These are phyloP conservation scores for Platycercus adscitus DNA, from an alignment of 2,113 vertebrate species.

Conservation along the genomic window DNA sequence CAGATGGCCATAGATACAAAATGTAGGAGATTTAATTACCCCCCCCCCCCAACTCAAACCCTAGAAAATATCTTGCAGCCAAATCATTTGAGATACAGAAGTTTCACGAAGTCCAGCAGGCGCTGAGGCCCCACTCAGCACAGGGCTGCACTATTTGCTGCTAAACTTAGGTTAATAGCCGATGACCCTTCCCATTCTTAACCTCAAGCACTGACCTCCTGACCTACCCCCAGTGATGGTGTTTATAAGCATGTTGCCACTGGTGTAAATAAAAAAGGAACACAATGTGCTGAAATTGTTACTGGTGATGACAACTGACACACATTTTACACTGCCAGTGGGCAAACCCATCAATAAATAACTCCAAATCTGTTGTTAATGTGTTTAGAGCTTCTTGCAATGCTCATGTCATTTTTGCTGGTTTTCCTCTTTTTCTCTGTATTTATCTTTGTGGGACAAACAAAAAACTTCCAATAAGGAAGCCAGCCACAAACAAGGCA, in stretches of 20 bases:
- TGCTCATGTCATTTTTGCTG: not conserved
- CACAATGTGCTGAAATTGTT: constrained; percentile 79
- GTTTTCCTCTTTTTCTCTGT: not conserved
- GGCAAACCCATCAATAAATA: constrained; percentile 79
- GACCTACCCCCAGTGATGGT: constrained; percentile 72
- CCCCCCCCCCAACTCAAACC: not conserved
- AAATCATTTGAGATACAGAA: not conserved
- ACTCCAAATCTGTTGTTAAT: constrained; percentile 59
- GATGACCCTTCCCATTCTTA: constrained; percentile 75
- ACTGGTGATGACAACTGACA: constrained; percentile 79
- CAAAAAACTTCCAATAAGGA: not conserved
- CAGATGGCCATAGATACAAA: rapidly evolving
- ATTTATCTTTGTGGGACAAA: not conserved
- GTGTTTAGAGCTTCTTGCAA: constrained; percentile 26
- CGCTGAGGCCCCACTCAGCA: not conserved
- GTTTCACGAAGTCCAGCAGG: not conserved
- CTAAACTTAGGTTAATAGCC: constrained; percentile 78
- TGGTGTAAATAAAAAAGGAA: constrained; percentile 80
- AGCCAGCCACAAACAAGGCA: not conserved
- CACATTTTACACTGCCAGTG: constrained; percentile 69
- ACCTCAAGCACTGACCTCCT: constrained; percentile 75
- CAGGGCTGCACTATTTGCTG: constrained; percentile 4
- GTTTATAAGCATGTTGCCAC: constrained; percentile 78
- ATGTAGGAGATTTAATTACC: rapidly evolving
- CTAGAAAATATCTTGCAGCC: not conserved